Conservation (phyloP, 92 coral and sea anemone genomes). For the Epizoanthus ramosus region DNA sequence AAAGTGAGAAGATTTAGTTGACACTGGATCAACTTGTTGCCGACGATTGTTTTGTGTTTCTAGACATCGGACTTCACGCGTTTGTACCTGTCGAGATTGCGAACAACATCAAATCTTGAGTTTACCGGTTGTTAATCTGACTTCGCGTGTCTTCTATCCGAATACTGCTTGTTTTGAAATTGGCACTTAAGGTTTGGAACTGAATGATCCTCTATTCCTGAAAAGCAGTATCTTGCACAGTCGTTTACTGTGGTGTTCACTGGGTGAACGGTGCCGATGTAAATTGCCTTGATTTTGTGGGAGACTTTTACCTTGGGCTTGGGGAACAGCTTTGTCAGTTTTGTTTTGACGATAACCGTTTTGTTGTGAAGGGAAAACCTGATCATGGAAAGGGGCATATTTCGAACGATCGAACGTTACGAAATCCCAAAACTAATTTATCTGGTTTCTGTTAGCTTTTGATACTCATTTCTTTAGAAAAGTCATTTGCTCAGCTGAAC, state of each 20-base stretch:
- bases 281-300: not conserved
- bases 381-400: not conserved
- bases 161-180: no score
- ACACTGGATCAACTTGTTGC: constrained; percentile 18
- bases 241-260: no score
- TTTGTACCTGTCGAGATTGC: constrained; percentile 18
- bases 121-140: not conserved
- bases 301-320: not conserved
- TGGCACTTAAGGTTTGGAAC: no score
- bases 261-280: no score
- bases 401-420: constrained; percentile 2
- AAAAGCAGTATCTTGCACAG: no score
- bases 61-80: not conserved
- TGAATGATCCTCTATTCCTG: no score
- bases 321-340: not conserved
- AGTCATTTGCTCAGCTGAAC: constrained; percentile 35
- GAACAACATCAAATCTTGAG: not conserved
- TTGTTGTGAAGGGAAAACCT: not conserved
- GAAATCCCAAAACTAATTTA: constrained; percentile 23
- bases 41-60: constrained; percentile 15
- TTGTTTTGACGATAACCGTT: not conserved
- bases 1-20: not conserved
- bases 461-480: constrained; percentile 10
- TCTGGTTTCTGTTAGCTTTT: constrained; percentile 23
- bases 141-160: no score